Base-by-base conservation (phyloP, 2,113 vertebrate species). In the Macrotis lagotis region DNA sequence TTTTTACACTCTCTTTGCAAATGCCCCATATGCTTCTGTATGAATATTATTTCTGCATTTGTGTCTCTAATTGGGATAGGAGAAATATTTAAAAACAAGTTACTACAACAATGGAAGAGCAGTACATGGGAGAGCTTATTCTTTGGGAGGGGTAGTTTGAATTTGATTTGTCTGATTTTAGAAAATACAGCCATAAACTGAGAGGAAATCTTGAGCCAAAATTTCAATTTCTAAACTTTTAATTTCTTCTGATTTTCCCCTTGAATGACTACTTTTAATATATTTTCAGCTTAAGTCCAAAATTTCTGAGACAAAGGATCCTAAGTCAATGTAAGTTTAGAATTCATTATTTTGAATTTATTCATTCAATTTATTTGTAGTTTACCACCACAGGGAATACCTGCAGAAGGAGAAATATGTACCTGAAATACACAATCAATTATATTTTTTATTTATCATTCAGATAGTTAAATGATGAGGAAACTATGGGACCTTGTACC, bases 161-260 rank as follows among this genome's bases (percentile, higher is more conserved):
- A 83, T 19, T 90, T 89, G 26, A 8, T 24, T 50, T 37, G 91
- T 47, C 1, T 52, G 14, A n/a, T 51, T 91, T 93, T 52, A 25
- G n/a, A 96, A 95, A 52, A 49, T 55, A 47, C 31, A 95, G 53
- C 55, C 4, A 19, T 51, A 53, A 94, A 94, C 83, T 50, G 11
- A 89, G 22, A 4, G 5, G 25, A 90, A 93, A 44, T 51, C 52
- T 96, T 51, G 74, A 90, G 10, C 53, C 88, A 0, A 83, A 25
- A 0, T 2, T n/a, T 88, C 12, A 0, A 47, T 92, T 53, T 96
- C 55, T 28, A 49, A 74, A 0, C 4, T 44, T 89, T 74, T 55
- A 47, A 92, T 2, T n/a, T 49, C 50, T 48, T 48, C 94, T 51
- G 94, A n/a, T 47, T 49, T 51, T 55, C 8, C 2, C 11, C 47